These are phyloP conservation scores for Dissostichus mawsoni DNA, from an alignment of 2,113 vertebrate genomes.

Conservation along the genomic window DNA sequence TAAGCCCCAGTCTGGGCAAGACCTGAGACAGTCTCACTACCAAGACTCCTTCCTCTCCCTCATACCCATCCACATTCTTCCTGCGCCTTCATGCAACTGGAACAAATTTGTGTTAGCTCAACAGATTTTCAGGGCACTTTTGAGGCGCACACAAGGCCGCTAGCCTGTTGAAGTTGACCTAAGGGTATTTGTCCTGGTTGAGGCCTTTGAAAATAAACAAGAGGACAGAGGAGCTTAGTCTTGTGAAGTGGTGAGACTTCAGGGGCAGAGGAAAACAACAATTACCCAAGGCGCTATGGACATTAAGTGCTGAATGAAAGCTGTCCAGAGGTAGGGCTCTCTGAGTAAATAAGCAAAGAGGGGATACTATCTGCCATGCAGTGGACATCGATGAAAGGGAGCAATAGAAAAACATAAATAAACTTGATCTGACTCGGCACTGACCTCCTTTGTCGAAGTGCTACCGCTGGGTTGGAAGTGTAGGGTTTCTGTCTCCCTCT, in stretches of 20 bases:
- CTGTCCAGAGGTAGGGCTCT: constrained; percentile 67
- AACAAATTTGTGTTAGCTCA: constrained; percentile 82
- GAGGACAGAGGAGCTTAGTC: constrained; percentile 76
- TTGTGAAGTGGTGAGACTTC: constrained; percentile 75
- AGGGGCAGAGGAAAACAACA: constrained; percentile 80
- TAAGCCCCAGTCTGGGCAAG: constrained; percentile 75
- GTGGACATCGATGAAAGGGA: constrained; percentile 71
- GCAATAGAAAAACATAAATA: constrained; percentile 74
- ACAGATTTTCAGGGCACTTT: constrained; percentile 78
- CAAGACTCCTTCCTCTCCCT: constrained; percentile 58
- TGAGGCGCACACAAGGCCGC: constrained; percentile 68
- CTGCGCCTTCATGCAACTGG: constrained; percentile 75
- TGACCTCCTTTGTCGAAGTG: constrained; percentile 71
- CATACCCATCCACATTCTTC: constrained; percentile 74
- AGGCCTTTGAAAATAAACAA: constrained; percentile 84
- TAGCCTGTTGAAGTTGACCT: constrained; percentile 75
- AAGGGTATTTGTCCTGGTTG: constrained; percentile 79
- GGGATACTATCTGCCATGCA: constrained; percentile 66
- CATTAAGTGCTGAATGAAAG: constrained; percentile 77
- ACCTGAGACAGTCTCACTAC: constrained; percentile 66
- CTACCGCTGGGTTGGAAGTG: constrained; percentile 65
- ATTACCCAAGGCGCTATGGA: constrained; percentile 78
- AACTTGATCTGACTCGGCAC: constrained; percentile 71
- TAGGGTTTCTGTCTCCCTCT: constrained; percentile 65
- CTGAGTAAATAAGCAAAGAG: constrained; percentile 78